phyloP scores from a whole-genome alignment of 2,797 vertebrate species.

The Synanceia verrucosa region DNA sequence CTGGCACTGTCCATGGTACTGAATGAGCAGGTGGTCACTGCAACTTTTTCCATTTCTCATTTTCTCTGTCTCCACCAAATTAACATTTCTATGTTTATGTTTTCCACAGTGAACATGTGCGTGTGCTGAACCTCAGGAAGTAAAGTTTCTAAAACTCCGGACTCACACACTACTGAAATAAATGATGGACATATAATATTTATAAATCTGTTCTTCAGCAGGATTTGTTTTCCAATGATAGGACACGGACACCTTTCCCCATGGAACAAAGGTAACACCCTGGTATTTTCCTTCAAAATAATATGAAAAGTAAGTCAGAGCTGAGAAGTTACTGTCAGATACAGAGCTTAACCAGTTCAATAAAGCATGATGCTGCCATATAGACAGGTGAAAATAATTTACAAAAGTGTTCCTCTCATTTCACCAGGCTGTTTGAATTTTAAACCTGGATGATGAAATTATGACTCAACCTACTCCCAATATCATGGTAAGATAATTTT shows the following conservation, averaged over 20 bases:
- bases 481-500: neutral
- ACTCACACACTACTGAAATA: too few relatives aligned
- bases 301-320: constrained; percentile 13
- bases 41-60: too few relatives aligned
- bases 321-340: constrained; percentile 25
- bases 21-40: too few relatives aligned
- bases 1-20: too few relatives aligned
- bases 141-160: too few relatives aligned
- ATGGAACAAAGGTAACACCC: neutral
- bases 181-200: too few relatives aligned
- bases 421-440: constrained; percentile 27
- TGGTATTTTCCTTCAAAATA: constrained; percentile 7
- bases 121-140: too few relatives aligned
- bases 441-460: constrained; percentile 49
- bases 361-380: neutral
- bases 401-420: constrained; percentile 14
- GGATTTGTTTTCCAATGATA: constrained; percentile 8
- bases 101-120: too few relatives aligned
- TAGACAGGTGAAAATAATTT: constrained; percentile 4
- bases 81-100: too few relatives aligned
- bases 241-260: neutral
- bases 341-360: constrained; percentile 31
- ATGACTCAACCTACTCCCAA: constrained; percentile 34
- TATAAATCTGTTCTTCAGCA: too few relatives aligned
- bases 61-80: too few relatives aligned